These are phyloP conservation scores for Malacosoma neustria DNA, from an alignment of 2,888 invertebrate species.

Conservation along the genomic window DNA sequence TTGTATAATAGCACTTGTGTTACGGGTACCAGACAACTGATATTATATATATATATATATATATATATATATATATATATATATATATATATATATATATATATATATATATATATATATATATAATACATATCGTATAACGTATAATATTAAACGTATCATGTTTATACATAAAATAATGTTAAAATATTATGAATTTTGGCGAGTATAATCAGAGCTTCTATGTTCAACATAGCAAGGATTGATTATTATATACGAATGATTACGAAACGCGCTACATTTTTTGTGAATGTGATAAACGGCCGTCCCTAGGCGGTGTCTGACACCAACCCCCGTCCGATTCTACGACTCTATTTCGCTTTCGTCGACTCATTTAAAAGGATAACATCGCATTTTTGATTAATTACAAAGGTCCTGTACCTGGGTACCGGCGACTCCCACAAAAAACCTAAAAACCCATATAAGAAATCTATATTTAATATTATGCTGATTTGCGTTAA, in stretches of 20 bases:
- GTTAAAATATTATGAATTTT: no score
- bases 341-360: constrained; percentile 51
- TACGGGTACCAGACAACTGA: no score
- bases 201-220: no score
- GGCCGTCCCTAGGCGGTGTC: constrained; percentile 42
- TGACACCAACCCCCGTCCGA: constrained; percentile 26
- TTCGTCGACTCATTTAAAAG: constrained; percentile 46
- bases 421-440: constrained; percentile 56
- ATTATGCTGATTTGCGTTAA: constrained; percentile 57
- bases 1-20: no score
- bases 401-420: constrained; percentile 52
- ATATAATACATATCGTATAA: no score
- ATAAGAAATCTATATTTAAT: constrained; percentile 40
- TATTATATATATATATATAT: no score
- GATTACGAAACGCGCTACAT: background rate
- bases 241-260: background rate
- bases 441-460: constrained; percentile 39
- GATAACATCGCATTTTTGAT: constrained; percentile 53
- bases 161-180: no score
- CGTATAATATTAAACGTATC: no score
- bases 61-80: no score
- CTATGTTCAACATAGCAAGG: no score
- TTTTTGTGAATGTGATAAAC: constrained; percentile 15
- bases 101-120: no score
- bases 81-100: no score